A percentile compares a stretch with the other conserved stretches of the same genome.
These are phyloP conservation scores for Drosophila virilis DNA, from an alignment of 1,140 invertebrate genomes.

Conservation along the genomic window DNA sequence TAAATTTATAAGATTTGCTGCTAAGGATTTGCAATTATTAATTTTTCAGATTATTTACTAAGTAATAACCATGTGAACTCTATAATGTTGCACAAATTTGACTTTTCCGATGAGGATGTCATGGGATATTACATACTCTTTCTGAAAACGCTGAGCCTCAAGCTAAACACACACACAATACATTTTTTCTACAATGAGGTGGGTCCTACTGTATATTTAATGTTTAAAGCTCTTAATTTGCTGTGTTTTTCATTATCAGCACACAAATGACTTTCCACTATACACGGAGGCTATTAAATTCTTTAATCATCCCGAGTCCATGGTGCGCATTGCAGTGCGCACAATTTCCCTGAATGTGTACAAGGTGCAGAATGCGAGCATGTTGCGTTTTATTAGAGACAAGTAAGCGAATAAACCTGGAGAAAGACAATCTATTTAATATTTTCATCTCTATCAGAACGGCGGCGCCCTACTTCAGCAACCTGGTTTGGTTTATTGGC, in stretches of 20 bases:
- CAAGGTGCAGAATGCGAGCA: slow-evolving; percentile 96
- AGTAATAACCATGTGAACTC: slow-evolving; percentile 99
- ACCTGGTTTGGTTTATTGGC: slow-evolving; percentile 99
- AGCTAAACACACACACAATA: slow-evolving; percentile 99
- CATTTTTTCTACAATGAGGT: slow-evolving; percentile 99
- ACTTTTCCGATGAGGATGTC: slow-evolving; percentile 99
- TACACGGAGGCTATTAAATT: slow-evolving; percentile 99
- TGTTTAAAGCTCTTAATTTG: background rate
- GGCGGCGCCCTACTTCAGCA: slow-evolving; percentile 98
- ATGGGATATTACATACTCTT: slow-evolving; percentile 99
- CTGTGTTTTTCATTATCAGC: slow-evolving; percentile 87
- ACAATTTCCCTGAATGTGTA: slow-evolving; percentile 99
- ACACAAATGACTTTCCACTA: slow-evolving; percentile 99
- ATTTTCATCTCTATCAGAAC: slow-evolving; percentile 87
- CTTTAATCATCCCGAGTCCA: slow-evolving; percentile 99
- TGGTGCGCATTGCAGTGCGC: slow-evolving; percentile 99
- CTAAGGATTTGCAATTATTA: background rate
- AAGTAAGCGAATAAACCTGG: slow-evolving; percentile 83
- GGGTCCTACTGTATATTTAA: background rate
- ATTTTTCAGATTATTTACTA: slow-evolving; percentile 96
- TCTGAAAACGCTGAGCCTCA: slow-evolving; percentile 98
- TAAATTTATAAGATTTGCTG: background rate
- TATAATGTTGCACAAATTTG: slow-evolving; percentile 99
- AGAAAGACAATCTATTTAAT: background rate
- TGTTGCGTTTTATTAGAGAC: slow-evolving; percentile 98